These are phyloP conservation scores for Parambassis ranga DNA, from an alignment of 2,797 vertebrate genomes.

Conservation along the genomic window DNA sequence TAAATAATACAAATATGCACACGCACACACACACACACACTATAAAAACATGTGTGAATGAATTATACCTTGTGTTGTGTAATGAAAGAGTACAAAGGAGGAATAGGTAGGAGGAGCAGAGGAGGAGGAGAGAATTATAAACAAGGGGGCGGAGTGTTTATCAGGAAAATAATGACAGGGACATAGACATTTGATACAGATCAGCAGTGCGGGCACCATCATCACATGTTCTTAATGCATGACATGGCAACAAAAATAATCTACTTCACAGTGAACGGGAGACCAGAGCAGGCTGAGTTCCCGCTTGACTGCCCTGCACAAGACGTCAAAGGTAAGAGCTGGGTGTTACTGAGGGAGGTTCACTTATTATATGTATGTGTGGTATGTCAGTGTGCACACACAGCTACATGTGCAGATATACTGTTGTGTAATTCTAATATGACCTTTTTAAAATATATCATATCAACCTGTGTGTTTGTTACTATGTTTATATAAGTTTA, in stretches of 20 bases:
- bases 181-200: constrained; percentile 26
- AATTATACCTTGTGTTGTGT: background rate
- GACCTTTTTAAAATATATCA: too few species aligned
- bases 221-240: constrained; percentile 14
- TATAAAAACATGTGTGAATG: too few species aligned
- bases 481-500: too few species aligned
- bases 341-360: too few species aligned
- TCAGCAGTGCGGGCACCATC: constrained; percentile 12
- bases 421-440: too few species aligned
- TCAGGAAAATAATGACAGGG: constrained; percentile 21
- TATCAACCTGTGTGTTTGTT: too few species aligned
- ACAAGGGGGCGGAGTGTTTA: constrained; percentile 38
- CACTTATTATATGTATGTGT: background rate
- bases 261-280: constrained; percentile 80
- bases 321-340: constrained; percentile 79
- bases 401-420: background rate
- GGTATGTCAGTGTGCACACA: background rate
- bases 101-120: constrained; percentile 17
- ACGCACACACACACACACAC: too few species aligned
- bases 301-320: constrained; percentile 73
- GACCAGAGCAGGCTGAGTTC: constrained; percentile 81
- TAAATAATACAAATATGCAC: too few species aligned
- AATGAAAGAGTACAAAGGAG: background rate
- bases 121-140: constrained; percentile 18
- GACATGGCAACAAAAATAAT: constrained; percentile 79